Base-by-base conservation (phyloP, 2,888 invertebrate species). In the Trissonchulus latispiculum region DNA sequence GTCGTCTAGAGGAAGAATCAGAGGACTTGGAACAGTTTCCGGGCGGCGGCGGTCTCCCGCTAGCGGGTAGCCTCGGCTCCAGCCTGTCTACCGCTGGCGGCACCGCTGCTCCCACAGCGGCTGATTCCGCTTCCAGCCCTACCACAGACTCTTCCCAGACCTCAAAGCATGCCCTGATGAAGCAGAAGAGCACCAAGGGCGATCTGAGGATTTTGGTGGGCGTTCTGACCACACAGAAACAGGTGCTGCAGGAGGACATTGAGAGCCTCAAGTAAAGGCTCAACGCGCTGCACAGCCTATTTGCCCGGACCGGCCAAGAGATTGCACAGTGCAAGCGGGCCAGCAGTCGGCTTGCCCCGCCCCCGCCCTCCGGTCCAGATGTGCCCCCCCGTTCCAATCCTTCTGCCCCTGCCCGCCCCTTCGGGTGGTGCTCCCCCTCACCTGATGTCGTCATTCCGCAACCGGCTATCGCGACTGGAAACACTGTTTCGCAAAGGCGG, bases 121-220 rank as follows among this genome's bases (percentile, higher is more conserved):
- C 48, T 15, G 48, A 48, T 48, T 8, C 48, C 8, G 23, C 8
- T 15, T 15, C 8, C 23, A n/a, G n/a, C n/a, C n/a, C n/a, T n/a
- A n/a, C n/a, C n/a, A n/a, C n/a, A n/a, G n/a, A n/a, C n/a, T n/a
- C n/a, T n/a, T n/a, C n/a, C n/a, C n/a, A n/a, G n/a, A n/a, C n/a
- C n/a, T n/a, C n/a, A n/a, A n/a, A n/a, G n/a, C n/a, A n/a, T n/a
- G n/a, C n/a, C n/a, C n/a, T n/a, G n/a, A 48, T 48, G 48, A 48
- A 48, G 48, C 48, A 48, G 23, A n/a, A n/a, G n/a, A 48, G 48
- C 48, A 68, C 83, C 0, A 76, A 84, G 71, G 79, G 80, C 36
- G 86, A 86, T 78, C 80, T 86, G 66, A 86, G 86, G 79, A 85
- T 86, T 84, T 86, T 85, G 78, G 85, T 86, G 18, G 85, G 85